phyloP scores from a whole-genome alignment of 1,140 invertebrate genomes.

The Acromyrmex echinatior region DNA sequence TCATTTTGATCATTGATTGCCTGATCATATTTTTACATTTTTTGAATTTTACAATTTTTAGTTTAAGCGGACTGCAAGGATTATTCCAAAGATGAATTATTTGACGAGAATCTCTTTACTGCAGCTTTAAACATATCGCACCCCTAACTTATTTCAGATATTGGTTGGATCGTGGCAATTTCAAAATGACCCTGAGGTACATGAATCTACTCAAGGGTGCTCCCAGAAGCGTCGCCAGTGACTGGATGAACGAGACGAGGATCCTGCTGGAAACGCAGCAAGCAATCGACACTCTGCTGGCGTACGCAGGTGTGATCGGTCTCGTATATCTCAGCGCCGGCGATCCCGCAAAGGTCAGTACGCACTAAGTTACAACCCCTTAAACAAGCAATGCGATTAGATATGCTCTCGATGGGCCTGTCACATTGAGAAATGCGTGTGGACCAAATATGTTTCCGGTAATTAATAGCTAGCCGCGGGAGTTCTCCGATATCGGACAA shows the following conservation, averaged over 20 bases:
- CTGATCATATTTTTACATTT: no score
- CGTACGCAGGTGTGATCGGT: conserved; percentile 93
- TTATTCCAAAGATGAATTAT: no score
- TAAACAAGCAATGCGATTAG: conserved; percentile 9
- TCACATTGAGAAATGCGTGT: neutral
- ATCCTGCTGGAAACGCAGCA: conserved; percentile 96
- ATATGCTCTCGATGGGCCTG: conserved; percentile 5
- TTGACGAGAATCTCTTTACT: neutral
- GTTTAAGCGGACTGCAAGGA: no score
- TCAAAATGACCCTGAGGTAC: conserved; percentile 94
- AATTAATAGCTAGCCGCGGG: conserved; percentile 14
- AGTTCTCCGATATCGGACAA: neutral
- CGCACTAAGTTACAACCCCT: conserved; percentile 7
- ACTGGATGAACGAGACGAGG: conserved; percentile 95
- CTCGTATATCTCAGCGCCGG: conserved; percentile 88
- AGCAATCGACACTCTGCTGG: conserved; percentile 94
- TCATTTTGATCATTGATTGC: no score
- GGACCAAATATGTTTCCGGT: neutral
- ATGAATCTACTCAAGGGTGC: conserved; percentile 96
- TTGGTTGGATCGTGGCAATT: conserved; percentile 94
- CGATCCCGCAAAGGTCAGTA: conserved; percentile 79
- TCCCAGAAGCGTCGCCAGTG: conserved; percentile 91
- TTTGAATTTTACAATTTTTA: no score
- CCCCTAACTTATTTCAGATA: conserved; percentile 88
- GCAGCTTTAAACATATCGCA: neutral